Conservation (phyloP, 37 sponge, comb jelly and placozoan genomes). For the Agelas oroides region DNA sequence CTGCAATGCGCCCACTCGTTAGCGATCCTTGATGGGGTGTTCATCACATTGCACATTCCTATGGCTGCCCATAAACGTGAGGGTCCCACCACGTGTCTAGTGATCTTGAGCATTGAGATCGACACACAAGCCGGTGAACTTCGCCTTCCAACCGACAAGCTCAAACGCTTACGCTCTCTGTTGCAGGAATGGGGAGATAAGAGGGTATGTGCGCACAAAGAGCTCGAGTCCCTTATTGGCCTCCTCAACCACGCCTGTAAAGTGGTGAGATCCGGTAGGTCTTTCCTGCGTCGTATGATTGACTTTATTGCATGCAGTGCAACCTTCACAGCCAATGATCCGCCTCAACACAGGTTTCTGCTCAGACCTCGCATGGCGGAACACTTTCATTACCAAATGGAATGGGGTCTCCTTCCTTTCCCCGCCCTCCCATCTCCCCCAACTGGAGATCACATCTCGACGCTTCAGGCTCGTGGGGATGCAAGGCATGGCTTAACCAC, state of each 20-base stretch:
- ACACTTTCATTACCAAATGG: slow-evolving; percentile 4
- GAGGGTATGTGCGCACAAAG: neutral
- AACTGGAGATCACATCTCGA: slow-evolving; percentile 8
- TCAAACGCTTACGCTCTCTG: slow-evolving; percentile 7
- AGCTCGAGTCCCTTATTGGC: slow-evolving; percentile 48
- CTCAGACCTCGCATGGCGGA: slow-evolving; percentile 47
- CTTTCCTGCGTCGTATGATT: too few species aligned
- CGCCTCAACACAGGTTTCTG: slow-evolving; percentile 24
- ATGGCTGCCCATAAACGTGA: slow-evolving; percentile 35
- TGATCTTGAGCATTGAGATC: slow-evolving; percentile 23
- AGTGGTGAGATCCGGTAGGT: slow-evolving; percentile 37
- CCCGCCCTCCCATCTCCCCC: slow-evolving; percentile 1
- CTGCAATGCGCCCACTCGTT: slow-evolving; percentile 3
- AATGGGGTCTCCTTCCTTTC: slow-evolving; percentile 27
- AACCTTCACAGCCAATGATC: neutral
- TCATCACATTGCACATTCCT: slow-evolving; percentile 37
- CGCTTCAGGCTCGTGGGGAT: slow-evolving; percentile 67
- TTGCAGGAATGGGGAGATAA: slow-evolving; percentile 4
- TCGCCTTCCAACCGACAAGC: slow-evolving; percentile 33
- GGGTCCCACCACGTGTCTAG: slow-evolving; percentile 30
- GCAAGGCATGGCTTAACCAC: slow-evolving; percentile 38
- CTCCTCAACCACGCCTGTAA: slow-evolving; percentile 39
- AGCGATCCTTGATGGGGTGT: neutral
- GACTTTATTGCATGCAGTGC: slow-evolving; percentile 8
- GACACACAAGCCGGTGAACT: slow-evolving; percentile 8